Conservation (phyloP, 2,797 vertebrate genomes). For the Rhinoraja longicauda region DNA sequence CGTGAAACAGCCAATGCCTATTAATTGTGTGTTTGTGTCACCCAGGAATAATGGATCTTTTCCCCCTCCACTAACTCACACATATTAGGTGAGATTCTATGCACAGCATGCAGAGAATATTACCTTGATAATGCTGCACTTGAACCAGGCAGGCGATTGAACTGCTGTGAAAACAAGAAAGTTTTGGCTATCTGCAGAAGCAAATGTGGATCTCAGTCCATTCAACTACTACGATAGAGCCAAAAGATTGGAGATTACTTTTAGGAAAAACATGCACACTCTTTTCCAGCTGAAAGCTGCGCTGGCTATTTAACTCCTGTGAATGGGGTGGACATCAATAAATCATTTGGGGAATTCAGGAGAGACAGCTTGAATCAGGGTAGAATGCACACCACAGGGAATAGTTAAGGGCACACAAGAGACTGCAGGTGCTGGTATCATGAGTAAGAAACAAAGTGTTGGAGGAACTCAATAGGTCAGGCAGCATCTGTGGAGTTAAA, state of each 20-base stretch:
- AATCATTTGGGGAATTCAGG: neutral
- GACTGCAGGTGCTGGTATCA: too few species aligned
- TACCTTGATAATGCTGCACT: neutral
- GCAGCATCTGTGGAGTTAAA: too few species aligned
- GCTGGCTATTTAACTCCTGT: neutral
- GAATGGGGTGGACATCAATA: neutral
- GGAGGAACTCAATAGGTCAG: too few species aligned
- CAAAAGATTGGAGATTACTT: neutral
- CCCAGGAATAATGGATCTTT: conserved; percentile 12
- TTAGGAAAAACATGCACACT: neutral
- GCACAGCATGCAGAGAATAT: neutral
- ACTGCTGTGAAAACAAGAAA: neutral
- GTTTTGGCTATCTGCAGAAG: neutral
- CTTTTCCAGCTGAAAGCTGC: neutral
- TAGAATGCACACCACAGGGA: neutral
- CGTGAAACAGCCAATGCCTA: neutral
- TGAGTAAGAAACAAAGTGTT: too few species aligned
- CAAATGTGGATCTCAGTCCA: neutral
- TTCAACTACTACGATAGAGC: neutral
- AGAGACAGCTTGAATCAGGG: neutral
- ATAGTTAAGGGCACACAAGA: neutral
- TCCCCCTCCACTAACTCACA: neutral
- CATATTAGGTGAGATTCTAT: neutral
- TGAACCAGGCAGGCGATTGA: neutral
- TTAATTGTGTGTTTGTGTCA: conserved; percentile 1